A percentile compares a stretch with the other conserved stretches of the same genome.
phyloP scores from a whole-genome alignment of 2,113 vertebrate genomes.

The Cyphomyrus discorhynchus region DNA sequence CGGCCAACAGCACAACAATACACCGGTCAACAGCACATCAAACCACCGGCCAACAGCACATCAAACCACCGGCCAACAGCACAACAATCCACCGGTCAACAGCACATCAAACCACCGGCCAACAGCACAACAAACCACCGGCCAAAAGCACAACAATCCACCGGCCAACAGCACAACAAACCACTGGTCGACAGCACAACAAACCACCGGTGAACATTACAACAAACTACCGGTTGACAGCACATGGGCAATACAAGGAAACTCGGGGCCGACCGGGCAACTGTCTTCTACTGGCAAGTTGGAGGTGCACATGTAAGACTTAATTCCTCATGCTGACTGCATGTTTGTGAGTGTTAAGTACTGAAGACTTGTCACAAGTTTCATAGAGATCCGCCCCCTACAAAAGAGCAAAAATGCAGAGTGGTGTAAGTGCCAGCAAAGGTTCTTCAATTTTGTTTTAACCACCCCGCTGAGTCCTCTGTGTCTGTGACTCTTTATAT shows the following conservation, averaged over 20 bases:
- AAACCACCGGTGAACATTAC: fast-evolving
- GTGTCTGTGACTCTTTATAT: neutral
- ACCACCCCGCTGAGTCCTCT: neutral
- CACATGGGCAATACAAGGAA: neutral
- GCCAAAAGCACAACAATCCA: too few species aligned
- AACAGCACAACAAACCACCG: too few species aligned
- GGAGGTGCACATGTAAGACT: neutral
- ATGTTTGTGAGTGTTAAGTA: neutral
- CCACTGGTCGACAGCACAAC: too few species aligned
- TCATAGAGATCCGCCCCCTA: neutral
- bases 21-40: too few species aligned
- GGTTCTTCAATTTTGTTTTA: neutral
- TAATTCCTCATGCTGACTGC: neutral
- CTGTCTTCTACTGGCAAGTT: neutral
- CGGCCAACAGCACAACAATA: too few species aligned
- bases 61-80: too few species aligned
- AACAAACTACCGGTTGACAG: neutral
- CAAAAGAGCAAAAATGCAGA: neutral
- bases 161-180: too few species aligned
- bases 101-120: too few species aligned
- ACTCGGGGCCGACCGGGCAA: neutral
- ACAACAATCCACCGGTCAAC: too few species aligned
- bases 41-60: too few species aligned
- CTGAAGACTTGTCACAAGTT: neutral
- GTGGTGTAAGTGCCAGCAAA: neutral